phyloP scores from a whole-genome alignment of 2,797 vertebrate species.

The Florisuga fusca region DNA sequence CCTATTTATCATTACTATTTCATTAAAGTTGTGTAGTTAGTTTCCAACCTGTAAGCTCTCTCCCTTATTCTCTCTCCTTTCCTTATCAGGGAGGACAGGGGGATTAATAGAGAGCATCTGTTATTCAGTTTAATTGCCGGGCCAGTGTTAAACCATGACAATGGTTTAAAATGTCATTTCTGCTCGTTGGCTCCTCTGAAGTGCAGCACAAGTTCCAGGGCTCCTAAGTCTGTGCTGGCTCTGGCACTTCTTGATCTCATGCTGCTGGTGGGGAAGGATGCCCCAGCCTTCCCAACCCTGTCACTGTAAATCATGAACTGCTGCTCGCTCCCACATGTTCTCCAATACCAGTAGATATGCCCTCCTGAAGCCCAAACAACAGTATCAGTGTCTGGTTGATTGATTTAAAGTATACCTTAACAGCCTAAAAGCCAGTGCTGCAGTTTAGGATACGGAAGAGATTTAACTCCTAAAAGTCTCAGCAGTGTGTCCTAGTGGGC shows the following conservation, averaged over 20 bases:
- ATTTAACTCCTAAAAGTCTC: neutral
- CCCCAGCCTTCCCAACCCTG: neutral
- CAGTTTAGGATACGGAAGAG: neutral
- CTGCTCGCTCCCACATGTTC: neutral
- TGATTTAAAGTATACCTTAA: neutral
- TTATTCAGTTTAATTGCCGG: no score
- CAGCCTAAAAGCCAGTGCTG: neutral
- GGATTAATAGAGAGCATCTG: no score
- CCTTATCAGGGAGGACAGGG: no score
- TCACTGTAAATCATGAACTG: neutral
- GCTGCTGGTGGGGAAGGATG: accelerated
- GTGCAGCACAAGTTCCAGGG: accelerated
- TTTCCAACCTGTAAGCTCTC: no score
- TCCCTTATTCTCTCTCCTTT: no score
- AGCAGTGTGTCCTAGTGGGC: accelerated
- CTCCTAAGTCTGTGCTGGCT: neutral
- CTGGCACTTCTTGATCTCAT: neutral
- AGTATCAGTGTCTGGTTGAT: neutral
- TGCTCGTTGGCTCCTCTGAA: neutral
- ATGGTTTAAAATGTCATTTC: neutral
- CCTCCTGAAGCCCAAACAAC: neutral
- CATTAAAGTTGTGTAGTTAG: no score
- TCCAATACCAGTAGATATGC: neutral
- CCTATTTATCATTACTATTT: no score
- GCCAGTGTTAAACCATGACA: no score